These are phyloP conservation scores for Babylonia areolata DNA, from an alignment of 1,140 invertebrate species.

Conservation along the genomic window DNA sequence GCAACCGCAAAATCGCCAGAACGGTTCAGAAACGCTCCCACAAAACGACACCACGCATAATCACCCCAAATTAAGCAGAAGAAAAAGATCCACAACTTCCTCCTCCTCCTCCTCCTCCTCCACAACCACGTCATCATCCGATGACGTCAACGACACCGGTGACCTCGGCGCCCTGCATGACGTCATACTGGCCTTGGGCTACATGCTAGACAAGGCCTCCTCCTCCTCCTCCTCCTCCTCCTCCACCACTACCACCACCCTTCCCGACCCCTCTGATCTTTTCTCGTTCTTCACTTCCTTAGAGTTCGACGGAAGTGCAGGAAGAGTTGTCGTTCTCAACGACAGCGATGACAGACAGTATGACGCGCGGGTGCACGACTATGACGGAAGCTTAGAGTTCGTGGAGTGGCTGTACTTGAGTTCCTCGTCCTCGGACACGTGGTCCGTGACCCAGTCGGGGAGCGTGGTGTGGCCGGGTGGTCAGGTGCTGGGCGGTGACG, in stretches of 20 bases:
- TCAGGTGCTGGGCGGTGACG: background rate
- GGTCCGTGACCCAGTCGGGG: background rate
- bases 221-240: background rate
- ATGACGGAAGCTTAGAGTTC: background rate
- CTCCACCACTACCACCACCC: background rate
- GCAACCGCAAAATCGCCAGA: background rate
- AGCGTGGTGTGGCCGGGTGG: conserved; percentile 17
- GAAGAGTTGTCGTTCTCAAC: background rate
- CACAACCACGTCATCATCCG: background rate
- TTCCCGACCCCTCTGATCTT: background rate
- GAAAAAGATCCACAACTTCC: background rate
- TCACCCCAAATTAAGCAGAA: background rate
- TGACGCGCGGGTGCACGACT: background rate
- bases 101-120: background rate
- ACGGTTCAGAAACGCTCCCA: background rate
- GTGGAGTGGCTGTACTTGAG: conserved; percentile 13
- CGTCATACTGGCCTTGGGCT: background rate
- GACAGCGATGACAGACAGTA: background rate
- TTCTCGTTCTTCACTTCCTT: background rate
- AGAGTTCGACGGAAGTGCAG: background rate
- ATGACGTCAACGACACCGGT: background rate
- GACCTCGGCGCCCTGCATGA: background rate
- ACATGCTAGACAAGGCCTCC: background rate
- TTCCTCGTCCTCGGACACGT: background rate
- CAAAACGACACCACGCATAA: background rate